Evolutionary conservation across 1,140 invertebrate species (phyloP), one percentile per base, ranked within the genome.

Genomic region (Theocolax elegans): DNA sequence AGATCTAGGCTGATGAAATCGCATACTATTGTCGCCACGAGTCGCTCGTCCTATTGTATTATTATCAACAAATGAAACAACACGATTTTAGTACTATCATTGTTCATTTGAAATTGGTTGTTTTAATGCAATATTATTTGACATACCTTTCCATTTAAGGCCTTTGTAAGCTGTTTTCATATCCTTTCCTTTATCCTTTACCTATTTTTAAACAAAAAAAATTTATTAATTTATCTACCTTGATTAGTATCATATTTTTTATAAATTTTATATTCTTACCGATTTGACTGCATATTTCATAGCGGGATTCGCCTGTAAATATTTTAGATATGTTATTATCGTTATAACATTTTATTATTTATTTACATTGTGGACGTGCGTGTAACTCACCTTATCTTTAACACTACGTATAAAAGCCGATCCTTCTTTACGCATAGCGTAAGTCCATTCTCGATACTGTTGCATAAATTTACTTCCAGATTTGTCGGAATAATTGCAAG

Each of bases 401-500:
- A 94, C 90, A 75, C 87, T 92, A 80, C 92, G 92, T 73, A 94
- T 89, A 76, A 94, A 91, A 23, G 89, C 89, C 19, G 89, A 89
- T 15, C 90, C 88, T 76, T 91, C 90, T 75, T 90, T 90, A 66
- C 88, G 87, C 87, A 92, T 90, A 27, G 88, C 87, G 17, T 86
- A 83, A 9, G 89, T 83, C 90, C 91, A 92, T 77, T 94, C 93
- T 74, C 91, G 90, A 79, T 95, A 95, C 73, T 94, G 91, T 72
- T 92, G 90, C 76, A 92, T 92, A 44, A 93, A 88, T 85, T 92
- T 92, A 46, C 89, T 90, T 76, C 90, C 90, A 31, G 91, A 89
- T 80, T 95, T 95, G 66, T 96, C 95, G 0, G 93, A 92, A 82
- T 95, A 94, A 62, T 91, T 88, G 74, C 92, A 94, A 17, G 93